These are phyloP conservation scores for Eumaeus atala DNA, from an alignment of 1,140 invertebrate species.

Conservation along the genomic window DNA sequence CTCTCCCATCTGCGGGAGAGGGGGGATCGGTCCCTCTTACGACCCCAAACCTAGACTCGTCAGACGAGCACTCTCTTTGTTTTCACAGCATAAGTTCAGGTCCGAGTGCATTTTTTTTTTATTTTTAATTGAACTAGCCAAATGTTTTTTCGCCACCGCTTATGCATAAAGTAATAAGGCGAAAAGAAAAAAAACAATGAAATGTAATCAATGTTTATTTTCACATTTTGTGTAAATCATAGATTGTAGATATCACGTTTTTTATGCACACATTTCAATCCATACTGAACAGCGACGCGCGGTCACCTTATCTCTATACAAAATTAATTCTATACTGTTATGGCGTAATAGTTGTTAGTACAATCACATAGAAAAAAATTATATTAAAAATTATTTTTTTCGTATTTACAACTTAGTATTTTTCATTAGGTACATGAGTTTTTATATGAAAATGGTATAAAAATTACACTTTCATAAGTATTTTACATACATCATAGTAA, in stretches of 20 bases:
- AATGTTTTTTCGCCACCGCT: too few relatives aligned
- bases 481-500: conserved; percentile 64
- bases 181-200: conserved; percentile 24
- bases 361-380: conserved; percentile 69
- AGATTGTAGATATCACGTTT: conserved; percentile 73
- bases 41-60: too few relatives aligned
- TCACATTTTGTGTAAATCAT: conserved; percentile 72
- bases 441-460: conserved; percentile 73
- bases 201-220: conserved; percentile 69
- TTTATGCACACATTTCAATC: conserved; percentile 71
- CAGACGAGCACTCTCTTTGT: too few relatives aligned
- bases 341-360: conserved; percentile 65
- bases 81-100: too few relatives aligned
- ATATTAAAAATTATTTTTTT: conserved; percentile 62
- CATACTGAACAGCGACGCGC: conserved; percentile 59
- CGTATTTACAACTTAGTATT: conserved; percentile 68
- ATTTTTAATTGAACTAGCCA: too few relatives aligned
- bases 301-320: conserved; percentile 65
- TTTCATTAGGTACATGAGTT: conserved; percentile 71
- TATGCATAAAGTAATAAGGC: too few relatives aligned
- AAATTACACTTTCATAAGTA: conserved; percentile 71
- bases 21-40: too few relatives aligned
- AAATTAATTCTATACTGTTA: conserved; percentile 61
- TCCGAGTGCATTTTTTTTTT: too few relatives aligned
- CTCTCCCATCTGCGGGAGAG: too few relatives aligned